Percentiles rank a stretch among this genome's conserved stretches.
Evolutionary conservation across 2,797 vertebrate species (phyloP).

Genomic region (Trichosurus vulpecula): DNA sequence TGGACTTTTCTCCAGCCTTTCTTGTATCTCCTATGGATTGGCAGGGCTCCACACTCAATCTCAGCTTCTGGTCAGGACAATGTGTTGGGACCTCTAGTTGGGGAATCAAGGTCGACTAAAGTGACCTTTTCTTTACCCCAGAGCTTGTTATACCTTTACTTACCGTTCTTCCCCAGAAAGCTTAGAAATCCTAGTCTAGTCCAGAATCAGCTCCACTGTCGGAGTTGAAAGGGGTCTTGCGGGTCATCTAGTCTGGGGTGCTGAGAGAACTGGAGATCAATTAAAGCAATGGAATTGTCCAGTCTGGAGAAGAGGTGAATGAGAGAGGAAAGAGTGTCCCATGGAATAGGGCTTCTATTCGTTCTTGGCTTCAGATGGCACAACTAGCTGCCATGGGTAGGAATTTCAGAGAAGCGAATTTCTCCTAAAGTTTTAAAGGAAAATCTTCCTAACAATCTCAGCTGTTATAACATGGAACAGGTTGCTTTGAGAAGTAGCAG

Average conservation of each 20-base stretch:
- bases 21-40: not conserved
- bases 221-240: not conserved
- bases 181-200: not conserved
- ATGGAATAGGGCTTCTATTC: not conserved
- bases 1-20: not conserved
- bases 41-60: not conserved
- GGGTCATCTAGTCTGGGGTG: not conserved
- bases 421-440: not conserved
- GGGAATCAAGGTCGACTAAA: not conserved
- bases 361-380: not conserved
- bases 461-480: not conserved
- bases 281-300: not conserved
- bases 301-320: not conserved
- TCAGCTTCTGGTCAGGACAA: not conserved
- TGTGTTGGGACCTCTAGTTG: not conserved
- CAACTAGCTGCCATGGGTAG: not conserved
- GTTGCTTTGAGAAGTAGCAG: not conserved
- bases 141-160: not conserved
- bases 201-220: not conserved
- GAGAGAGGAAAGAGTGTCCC: not conserved
- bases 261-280: not conserved
- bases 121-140: not conserved
- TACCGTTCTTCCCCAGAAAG: not conserved
- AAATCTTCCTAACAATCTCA: not conserved
- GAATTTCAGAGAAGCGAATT: not conserved